Percentiles rank a stretch among this genome's conserved stretches.
phyloP scores from a whole-genome alignment of 2,797 vertebrate species.

The Spea hammondii region DNA sequence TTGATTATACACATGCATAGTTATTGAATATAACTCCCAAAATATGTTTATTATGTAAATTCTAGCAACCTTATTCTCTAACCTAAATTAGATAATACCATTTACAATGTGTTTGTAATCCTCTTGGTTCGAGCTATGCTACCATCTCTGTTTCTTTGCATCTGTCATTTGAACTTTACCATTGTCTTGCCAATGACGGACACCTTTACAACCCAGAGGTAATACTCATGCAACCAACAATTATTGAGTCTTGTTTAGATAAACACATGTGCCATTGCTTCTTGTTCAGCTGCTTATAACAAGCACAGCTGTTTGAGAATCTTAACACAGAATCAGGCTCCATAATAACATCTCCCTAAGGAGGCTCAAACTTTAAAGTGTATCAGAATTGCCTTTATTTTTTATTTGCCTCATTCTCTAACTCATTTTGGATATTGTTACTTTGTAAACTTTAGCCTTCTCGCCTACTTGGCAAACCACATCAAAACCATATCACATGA shows the following conservation, averaged over 20 bases:
- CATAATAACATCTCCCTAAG: conserved; percentile 17
- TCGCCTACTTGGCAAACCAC: not conserved
- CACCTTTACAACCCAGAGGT: no score
- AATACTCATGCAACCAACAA: not conserved
- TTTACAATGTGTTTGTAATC: no score
- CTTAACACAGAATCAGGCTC: conserved; percentile 3
- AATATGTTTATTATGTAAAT: no score
- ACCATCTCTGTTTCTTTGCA: no score
- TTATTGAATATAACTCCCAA: no score
- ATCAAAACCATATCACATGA: not conserved
- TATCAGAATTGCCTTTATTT: not conserved
- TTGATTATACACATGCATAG: no score
- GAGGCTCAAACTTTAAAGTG: conserved; percentile 4
- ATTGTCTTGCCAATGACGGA: no score
- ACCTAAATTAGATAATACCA: no score
- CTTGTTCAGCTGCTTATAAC: conserved; percentile 26
- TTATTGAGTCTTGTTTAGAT: conserved; percentile 19
- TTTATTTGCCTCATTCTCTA: conserved; percentile 10
- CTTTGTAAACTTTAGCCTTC: not conserved
- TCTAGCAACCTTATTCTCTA: no score
- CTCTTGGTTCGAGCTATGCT: no score
- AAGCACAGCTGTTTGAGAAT: conserved; percentile 26
- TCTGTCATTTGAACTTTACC: no score
- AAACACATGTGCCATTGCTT: conserved; percentile 28
- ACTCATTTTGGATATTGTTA: not conserved